phyloP scores from a whole-genome alignment of 2,888 invertebrate genomes.

The Holacanthella duospinosa region DNA sequence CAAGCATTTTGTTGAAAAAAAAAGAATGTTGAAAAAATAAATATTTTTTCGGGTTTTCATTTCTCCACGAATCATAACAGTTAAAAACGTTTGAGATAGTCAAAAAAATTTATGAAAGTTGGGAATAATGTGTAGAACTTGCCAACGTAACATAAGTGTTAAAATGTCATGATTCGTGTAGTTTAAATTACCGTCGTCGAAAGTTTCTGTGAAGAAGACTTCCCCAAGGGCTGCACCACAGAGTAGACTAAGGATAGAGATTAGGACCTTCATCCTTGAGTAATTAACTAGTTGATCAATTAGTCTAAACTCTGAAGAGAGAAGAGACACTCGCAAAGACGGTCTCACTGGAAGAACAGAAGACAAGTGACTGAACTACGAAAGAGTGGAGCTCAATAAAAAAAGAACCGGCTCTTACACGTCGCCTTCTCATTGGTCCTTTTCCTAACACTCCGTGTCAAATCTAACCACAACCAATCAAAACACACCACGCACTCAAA shows the following conservation, averaged over 20 bases:
- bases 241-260: neutral
- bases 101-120: no score
- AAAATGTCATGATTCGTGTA: no score
- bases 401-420: slow-evolving; percentile 1
- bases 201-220: neutral
- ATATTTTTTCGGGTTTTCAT: no score
- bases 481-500: neutral
- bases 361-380: neutral
- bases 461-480: neutral
- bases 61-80: no score
- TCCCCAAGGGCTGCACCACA: neutral
- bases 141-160: no score
- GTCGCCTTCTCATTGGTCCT: neutral
- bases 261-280: neutral
- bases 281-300: neutral
- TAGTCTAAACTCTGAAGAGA: neutral
- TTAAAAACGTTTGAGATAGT: no score
- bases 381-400: neutral
- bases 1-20: no score
- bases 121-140: no score
- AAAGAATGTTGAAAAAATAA: no score
- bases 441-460: no score
- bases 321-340: neutral
- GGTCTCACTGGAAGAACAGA: neutral
- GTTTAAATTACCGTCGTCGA: neutral